Evolutionary conservation across 2,888 invertebrate genomes (phyloP).

Genomic region (Crematogaster levior): DNA sequence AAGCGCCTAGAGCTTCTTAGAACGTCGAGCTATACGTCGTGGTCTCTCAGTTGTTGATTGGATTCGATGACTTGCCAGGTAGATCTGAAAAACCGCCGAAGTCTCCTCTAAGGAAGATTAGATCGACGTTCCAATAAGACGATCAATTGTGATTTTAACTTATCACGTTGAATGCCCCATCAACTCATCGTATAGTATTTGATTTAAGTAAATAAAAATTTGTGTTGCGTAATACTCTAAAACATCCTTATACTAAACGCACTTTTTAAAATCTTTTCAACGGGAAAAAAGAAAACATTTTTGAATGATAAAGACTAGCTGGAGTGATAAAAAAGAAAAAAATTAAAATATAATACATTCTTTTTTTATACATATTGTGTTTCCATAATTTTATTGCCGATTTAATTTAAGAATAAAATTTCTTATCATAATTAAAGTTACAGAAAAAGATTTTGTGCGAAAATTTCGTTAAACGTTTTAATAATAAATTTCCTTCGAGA

Average conservation of each 20-base stretch:
- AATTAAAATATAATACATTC: neutral
- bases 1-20: constrained; percentile 37
- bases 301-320: neutral
- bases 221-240: neutral
- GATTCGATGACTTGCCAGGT: constrained; percentile 43
- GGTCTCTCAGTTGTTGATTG: constrained; percentile 19
- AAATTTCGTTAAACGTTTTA: neutral
- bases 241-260: neutral
- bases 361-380: neutral
- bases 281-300: neutral
- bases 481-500: neutral
- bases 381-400: neutral
- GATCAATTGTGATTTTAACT: neutral
- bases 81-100: constrained; percentile 35
- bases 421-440: neutral
- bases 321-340: neutral
- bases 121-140: constrained; percentile 18
- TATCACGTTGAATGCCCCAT: neutral
- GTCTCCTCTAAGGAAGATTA: constrained; percentile 27
- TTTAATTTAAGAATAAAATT: neutral
- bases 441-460: neutral
- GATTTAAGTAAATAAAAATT: neutral
- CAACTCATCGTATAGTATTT: neutral
- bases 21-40: constrained; percentile 38
- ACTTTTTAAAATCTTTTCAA: neutral